Base-by-base conservation (phyloP, 2,888 invertebrate genomes). In the Chloroclystis v-ata region DNA sequence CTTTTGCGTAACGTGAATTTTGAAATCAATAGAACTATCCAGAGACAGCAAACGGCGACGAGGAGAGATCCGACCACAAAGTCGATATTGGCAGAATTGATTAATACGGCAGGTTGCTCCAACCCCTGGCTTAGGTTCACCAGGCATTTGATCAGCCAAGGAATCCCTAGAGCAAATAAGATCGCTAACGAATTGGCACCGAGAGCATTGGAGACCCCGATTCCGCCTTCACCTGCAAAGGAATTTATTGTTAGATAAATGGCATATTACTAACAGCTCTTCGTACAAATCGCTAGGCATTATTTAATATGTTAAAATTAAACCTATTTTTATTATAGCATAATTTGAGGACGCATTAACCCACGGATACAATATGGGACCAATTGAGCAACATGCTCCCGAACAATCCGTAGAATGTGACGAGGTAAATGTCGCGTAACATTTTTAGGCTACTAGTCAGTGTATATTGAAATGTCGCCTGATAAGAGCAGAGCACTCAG, bases 171-270 rank as follows among this genome's bases (percentile, higher is more conserved):
- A 1, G 96, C 95, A 40, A 96, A 89, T 1, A 96, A 79, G 45
- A 96, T 95, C 48, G 96, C 95, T 68, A 96, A 82, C 0, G 95
- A 95, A 68, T 96, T 96, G 0, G 95, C 95, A 1, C 96, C 96
- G 7, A 96, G 76, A 0, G 95, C 93, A 65, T 96, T 96, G 5
- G 95, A 95, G 13, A 96, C 94, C 0, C 95, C 96, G 86, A 96
- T 95, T 16, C 93, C 93, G 9, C 93, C 95, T 74, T 94, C 92
- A 54, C 95, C 95, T 95, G 68, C 32, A 85, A 83, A 54, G 63
- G 62, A 59, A 66, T 26, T 28, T 4, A 4, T 32, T 7, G 33
- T 40, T 59, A 32, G 32, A n/a, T n/a, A n/a, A n/a, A n/a, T n/a
- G n/a, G n/a, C n/a, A n/a, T n/a, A n/a, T n/a, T n/a, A n/a, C n/a